phyloP scores from a whole-genome alignment of 30 jellyfish, hydroid and myxozoan genomes.

The Hydractinia echinata region DNA sequence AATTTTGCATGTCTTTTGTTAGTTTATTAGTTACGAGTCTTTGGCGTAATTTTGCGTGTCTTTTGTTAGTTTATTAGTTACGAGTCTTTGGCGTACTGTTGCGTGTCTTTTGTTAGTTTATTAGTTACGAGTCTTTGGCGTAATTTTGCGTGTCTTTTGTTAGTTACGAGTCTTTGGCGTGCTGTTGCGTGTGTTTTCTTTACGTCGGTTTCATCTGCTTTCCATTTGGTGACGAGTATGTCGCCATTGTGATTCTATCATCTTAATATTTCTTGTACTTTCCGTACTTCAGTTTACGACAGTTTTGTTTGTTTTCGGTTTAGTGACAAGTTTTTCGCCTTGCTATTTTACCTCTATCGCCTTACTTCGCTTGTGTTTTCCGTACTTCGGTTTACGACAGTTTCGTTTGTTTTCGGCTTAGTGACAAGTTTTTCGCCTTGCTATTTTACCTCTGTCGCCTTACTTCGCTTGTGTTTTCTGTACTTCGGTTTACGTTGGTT shows the following conservation, averaged over 20 bases:
- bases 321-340: neutral
- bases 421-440: neutral
- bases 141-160: no score
- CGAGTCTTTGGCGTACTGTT: no score
- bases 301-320: neutral
- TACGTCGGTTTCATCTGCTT: neutral
- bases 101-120: no score
- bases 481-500: neutral
- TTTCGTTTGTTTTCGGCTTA: no score
- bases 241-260: neutral
- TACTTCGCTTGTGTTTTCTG: no score
- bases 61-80: no score
- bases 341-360: neutral
- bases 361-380: neutral
- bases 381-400: neutral
- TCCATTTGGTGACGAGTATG: neutral
- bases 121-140: no score
- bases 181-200: no score
- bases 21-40: no score
- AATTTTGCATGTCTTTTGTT: no score
- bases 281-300: neutral
- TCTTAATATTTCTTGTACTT: neutral
- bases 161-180: no score
- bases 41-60: no score
- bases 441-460: neutral